Evolutionary conservation across 2,113 vertebrate species (phyloP).

Genomic region (Odontesthes bonariensis): DNA sequence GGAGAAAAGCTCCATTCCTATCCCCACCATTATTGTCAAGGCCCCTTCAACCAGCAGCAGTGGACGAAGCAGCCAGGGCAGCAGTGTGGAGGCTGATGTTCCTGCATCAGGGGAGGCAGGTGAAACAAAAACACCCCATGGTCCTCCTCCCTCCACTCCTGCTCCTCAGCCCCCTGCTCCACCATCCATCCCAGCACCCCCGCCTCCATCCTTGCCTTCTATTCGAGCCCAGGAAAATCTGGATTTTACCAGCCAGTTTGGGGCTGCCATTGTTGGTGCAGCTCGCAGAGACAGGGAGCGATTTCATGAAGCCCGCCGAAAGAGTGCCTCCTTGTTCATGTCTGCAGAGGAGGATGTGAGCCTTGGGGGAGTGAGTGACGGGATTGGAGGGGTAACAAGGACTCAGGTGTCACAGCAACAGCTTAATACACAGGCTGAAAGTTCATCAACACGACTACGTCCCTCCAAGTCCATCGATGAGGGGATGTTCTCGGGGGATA

Average conservation of each 20-base stretch:
- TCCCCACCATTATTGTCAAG: constrained; percentile 95
- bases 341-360: constrained; percentile 88
- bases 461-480: constrained; percentile 96
- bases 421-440: constrained; percentile 69
- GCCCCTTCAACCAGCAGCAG: constrained; percentile 95
- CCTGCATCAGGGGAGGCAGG: constrained; percentile 76
- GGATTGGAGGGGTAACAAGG: constrained; percentile 65
- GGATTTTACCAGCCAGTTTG: constrained; percentile 94
- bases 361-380: constrained; percentile 59
- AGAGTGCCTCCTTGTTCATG: constrained; percentile 91
- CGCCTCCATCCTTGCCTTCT: constrained; percentile 80
- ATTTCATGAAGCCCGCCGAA: constrained; percentile 89
- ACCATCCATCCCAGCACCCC: constrained; percentile 84
- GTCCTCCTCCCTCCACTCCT: constrained; percentile 85
- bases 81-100: constrained; percentile 89
- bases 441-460: constrained; percentile 83
- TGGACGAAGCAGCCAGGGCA: constrained; percentile 93
- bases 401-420: constrained; percentile 77
- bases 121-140: constrained; percentile 74
- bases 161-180: constrained; percentile 86
- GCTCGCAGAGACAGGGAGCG: constrained; percentile 90
- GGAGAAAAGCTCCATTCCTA: constrained; percentile 93
- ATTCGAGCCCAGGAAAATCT: constrained; percentile 83
- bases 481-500: constrained; percentile 91
- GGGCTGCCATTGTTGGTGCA: constrained; percentile 91